These are phyloP conservation scores for Hippopotamus amphibius DNA, from an alignment of 2,113 vertebrate species.

Conservation along the genomic window DNA sequence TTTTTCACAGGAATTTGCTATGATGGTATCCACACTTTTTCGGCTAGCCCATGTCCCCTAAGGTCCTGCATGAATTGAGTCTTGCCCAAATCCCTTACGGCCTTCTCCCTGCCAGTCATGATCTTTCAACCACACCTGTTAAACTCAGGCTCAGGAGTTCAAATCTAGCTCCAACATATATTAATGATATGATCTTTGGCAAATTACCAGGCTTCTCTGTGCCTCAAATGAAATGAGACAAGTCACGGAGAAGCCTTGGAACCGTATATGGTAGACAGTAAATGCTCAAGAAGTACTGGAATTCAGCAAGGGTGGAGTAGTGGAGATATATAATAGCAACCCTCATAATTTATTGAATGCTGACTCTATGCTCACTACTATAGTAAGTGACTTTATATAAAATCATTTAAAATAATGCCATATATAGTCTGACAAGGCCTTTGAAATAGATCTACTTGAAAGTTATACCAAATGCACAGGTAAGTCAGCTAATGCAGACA, in stretches of 20 bases:
- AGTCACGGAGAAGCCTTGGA: neutral
- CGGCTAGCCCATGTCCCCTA: neutral
- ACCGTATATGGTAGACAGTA: neutral
- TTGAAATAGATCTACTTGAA: neutral
- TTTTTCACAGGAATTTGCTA: neutral
- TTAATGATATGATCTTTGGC: neutral
- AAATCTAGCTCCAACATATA: neutral
- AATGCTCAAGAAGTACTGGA: neutral
- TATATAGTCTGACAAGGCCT: neutral
- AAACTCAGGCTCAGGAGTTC: neutral
- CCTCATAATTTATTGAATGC: neutral
- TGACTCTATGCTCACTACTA: neutral
- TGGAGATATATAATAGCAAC: neutral
- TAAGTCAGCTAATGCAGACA: neutral
- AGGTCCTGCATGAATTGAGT: neutral
- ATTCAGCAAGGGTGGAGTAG: neutral
- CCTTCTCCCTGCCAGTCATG: neutral
- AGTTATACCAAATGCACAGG: neutral
- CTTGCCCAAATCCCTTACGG: neutral
- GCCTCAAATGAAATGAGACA: neutral
- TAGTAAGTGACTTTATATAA: neutral
- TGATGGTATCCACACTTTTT: neutral
- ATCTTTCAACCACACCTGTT: neutral
- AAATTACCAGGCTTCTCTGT: neutral
- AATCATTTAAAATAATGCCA: neutral